These are phyloP conservation scores for Sphecodes monilicornis DNA, from an alignment of 2,888 invertebrate genomes.

Conservation along the genomic window DNA sequence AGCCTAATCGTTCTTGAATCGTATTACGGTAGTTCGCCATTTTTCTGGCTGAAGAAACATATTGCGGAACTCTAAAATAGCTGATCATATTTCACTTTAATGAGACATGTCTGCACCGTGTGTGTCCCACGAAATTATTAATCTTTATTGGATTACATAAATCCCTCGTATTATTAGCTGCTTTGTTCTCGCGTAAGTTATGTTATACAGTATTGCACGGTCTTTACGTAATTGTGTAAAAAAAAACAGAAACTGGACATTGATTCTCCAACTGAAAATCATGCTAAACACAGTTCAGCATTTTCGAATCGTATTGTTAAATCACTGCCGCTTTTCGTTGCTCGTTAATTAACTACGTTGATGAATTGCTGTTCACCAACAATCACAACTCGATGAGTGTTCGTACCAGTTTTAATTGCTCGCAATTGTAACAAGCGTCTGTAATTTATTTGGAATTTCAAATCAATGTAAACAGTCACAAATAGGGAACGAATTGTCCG, in stretches of 20 bases:
- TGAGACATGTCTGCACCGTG: constrained; percentile 14
- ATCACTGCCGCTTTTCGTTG: background rate
- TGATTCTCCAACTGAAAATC: background rate
- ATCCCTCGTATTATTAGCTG: constrained; percentile 2
- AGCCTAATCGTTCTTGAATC: background rate
- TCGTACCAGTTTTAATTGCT: background rate
- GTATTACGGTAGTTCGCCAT: background rate
- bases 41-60: background rate
- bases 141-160: constrained; percentile 18
- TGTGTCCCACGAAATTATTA: constrained; percentile 13
- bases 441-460: background rate
- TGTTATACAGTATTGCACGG: background rate
- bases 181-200: background rate
- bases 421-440: background rate
- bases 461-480: background rate
- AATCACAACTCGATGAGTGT: background rate
- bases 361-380: background rate
- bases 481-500: constrained; percentile 2
- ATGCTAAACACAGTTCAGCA: background rate
- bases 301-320: background rate
- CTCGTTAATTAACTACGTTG: background rate
- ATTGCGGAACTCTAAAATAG: constrained; percentile 26
- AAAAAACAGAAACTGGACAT: background rate
- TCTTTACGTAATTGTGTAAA: background rate
- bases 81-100: constrained; percentile 25